Evolutionary conservation across 1,140 invertebrate genomes (phyloP).

Genomic region (Trachymyrmex cornetzi): DNA sequence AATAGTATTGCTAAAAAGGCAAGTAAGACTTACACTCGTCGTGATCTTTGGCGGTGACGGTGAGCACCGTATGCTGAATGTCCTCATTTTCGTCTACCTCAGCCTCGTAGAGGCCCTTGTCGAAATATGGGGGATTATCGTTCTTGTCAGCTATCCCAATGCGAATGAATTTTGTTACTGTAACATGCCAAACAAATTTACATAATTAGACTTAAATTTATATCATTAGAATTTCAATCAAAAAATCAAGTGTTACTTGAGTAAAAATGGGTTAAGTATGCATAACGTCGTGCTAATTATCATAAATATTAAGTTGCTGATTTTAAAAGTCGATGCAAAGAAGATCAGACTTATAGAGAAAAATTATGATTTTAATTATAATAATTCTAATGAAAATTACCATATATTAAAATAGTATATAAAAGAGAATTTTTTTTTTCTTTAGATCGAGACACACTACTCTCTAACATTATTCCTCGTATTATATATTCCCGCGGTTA

Average conservation of each 20-base stretch:
- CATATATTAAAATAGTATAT: background rate
- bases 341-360: background rate
- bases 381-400: background rate
- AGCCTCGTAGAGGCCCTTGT: conserved; percentile 97
- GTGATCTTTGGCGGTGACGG: conserved; percentile 98
- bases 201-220: background rate
- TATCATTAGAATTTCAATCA: background rate
- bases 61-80: conserved; percentile 98
- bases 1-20: background rate
- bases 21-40: conserved; percentile 96
- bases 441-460: background rate
- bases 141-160: conserved; percentile 98
- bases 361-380: background rate
- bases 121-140: conserved; percentile 99
- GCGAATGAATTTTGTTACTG: conserved; percentile 96
- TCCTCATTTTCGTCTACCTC: conserved; percentile 99
- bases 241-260: background rate
- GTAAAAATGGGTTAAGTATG: background rate
- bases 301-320: background rate
- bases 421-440: background rate
- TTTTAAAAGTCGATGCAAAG: background rate
- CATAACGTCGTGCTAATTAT: background rate
- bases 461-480: background rate
- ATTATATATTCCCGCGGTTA: conserved; percentile 29
- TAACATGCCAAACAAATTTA: conserved; percentile 81